Evolutionary conservation across 1,140 invertebrate genomes (phyloP), one percentile per base, ranked within the genome.

Genomic region (Agrilus planipennis): DNA sequence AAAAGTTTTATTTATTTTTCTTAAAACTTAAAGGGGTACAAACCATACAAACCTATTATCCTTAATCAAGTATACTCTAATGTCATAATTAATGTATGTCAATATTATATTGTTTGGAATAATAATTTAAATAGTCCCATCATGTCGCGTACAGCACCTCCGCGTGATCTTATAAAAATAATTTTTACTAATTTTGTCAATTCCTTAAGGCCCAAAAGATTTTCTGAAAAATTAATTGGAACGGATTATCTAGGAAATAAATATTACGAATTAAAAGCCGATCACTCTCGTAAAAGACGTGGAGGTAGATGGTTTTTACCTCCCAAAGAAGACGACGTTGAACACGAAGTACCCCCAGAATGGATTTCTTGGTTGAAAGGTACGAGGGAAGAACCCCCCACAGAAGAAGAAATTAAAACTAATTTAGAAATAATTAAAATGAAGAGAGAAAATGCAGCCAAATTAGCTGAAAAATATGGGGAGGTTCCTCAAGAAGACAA

Each of bases 351-450:
- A 29, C 82, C 84, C 4, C 71, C 81, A 2, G 84, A 88, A 61
- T 90, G 85, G 85, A 81, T 86, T 61, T 65, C 84, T 10, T 89
- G 85, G 85, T 61, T 90, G 16, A 66, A 85, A 60, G 67, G 73
- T 45, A 65, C 80, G 53, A 70, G 83, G 46, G 59, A 58, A 2
- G 63, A 77, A 10, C 76, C 82, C 28, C 85, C 86, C 1, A 72
- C 72, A 0, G 65, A 71, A 27, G 80, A 84, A 52, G 84, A 90
- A 66, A 61, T 88, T 15, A 54, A 68, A 5, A 65, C 66, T 47
- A 89, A 86, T 65, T 61, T 78, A 29, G 67, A 73, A 25, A 68
- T 84, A 39, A 78, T 80, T 53, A 55, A 81, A 50, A 62, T 71
- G 54, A 87, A 84, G 44, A 78, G 80, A 53, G 53, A 70, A 40